Base-by-base conservation (phyloP, 1,140 invertebrate species). In the Heterodera schachtii region DNA sequence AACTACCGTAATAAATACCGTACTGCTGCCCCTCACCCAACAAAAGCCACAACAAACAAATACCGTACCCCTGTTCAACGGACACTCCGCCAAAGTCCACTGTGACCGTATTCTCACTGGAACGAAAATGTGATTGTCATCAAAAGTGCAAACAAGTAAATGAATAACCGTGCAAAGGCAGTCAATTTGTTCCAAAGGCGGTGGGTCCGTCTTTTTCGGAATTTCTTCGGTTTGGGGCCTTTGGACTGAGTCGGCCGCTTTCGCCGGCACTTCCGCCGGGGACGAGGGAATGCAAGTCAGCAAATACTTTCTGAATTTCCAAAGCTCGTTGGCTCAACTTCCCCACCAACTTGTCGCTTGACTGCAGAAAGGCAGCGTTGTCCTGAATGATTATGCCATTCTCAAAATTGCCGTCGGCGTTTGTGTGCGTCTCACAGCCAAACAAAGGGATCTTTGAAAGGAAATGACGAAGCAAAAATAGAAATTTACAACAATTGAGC, bases 51-150 rank as follows among this genome's bases (percentile, higher is more conserved):
- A 86, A 43, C 73, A 31, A 87, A 81, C 16, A 81, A 78, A 77
- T 86, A 46, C 83, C 85, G 46, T 84, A 80, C 21, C 81, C 81
- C 60, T 84, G 83, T 69, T 90, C 85, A 46, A 89, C 80, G 3
- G 88, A 89, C 41, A 89, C 88, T 11, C 88, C 88, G 11, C 88
- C 88, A 79, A 89, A 89, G 44, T 90, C 86, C 2, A 89, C 87
- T 0, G 87, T 88, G 21, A 89, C 85, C 77, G 86, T 66, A 76
- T 76, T 82, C 31, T 89, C 88, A 70, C 85, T 88, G 75, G 49
- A 87, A 81, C 6, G 11, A 52, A 52, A 52, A 11, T 8, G 49
- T 52, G 49, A 52, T 52, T 11, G 49, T 52, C 6, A 52, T 52
- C 49, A 52, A 16, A 46, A 71, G 3, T 71, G 6, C 69, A 16